These are phyloP conservation scores for Cavia aperea DNA, from an alignment of 2,113 vertebrate species.

Conservation along the genomic window DNA sequence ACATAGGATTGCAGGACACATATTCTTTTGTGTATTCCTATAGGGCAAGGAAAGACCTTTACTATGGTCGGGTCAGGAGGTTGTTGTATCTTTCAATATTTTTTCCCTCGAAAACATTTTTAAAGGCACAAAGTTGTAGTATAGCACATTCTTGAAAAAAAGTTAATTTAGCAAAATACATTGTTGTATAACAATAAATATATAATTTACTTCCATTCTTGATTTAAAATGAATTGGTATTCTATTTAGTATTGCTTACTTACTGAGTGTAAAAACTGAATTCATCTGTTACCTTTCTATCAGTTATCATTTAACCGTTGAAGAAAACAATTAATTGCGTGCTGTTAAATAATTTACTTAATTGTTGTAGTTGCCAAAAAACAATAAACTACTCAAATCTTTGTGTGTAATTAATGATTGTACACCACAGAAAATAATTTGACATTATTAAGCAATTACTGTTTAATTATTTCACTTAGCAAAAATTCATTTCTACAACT, in stretches of 20 bases:
- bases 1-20: not conserved
- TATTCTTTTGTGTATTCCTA: not conserved
- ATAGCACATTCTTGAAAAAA: not conserved
- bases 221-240: conserved; percentile 34
- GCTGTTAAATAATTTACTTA: conserved; percentile 53
- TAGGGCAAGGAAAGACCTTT: fast-evolving
- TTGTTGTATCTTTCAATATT: not conserved
- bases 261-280: conserved; percentile 4
- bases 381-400: conserved; percentile 54
- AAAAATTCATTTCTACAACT: conserved; percentile 62
- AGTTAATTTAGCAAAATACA: not conserved
- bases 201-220: conserved; percentile 20
- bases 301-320: conserved; percentile 45
- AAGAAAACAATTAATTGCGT: conserved; percentile 51
- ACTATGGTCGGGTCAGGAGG: not conserved
- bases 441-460: conserved; percentile 67
- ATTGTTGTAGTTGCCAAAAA: conserved; percentile 55
- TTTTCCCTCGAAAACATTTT: not conserved
- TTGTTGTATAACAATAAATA: not conserved
- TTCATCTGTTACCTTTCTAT: conserved; percentile 52
- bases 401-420: conserved; percentile 63
- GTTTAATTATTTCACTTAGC: conserved; percentile 68
- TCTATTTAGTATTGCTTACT: conserved; percentile 31
- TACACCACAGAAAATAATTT: conserved; percentile 66
- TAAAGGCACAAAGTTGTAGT: not conserved